A percentile compares a stretch with the other conserved stretches of the same genome.
These are phyloP conservation scores for Anhinga rufa DNA, from an alignment of 2,113 vertebrate genomes.

Conservation along the genomic window DNA sequence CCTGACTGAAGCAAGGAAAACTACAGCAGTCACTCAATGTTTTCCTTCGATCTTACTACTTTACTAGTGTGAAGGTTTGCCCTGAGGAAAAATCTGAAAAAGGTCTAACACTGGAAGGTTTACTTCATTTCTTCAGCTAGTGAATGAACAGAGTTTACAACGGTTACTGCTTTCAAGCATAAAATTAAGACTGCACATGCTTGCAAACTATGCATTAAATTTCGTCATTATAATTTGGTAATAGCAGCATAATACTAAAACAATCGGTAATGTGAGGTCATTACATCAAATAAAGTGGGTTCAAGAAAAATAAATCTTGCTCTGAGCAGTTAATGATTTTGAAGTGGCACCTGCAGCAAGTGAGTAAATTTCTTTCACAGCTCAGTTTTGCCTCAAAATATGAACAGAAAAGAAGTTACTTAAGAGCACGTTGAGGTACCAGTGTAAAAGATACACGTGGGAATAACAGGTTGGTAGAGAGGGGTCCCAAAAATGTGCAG, in stretches of 20 bases:
- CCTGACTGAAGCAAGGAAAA: neutral
- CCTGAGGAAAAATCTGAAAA: neutral
- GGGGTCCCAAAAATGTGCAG: neutral
- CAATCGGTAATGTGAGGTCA: neutral
- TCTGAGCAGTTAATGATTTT: neutral
- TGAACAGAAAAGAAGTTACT: neutral
- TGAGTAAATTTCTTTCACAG: neutral
- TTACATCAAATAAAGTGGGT: neutral
- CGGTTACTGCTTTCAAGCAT: neutral
- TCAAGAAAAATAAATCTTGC: neutral
- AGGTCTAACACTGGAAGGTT: neutral
- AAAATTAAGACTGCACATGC: neutral
- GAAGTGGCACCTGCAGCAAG: neutral
- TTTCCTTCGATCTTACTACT: neutral
- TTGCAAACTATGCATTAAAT: neutral
- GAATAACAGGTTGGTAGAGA: neutral
- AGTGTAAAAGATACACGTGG: neutral
- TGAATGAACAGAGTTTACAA: neutral
- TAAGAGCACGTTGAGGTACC: neutral
- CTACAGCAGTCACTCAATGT: neutral
- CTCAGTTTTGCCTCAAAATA: neutral
- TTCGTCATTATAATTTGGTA: neutral
- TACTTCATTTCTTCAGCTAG: neutral
- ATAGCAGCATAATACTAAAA: neutral
- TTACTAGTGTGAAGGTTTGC: neutral